Percentiles rank a stretch among this genome's conserved stretches.
Conservation (phyloP, 2,113 vertebrate genomes). For the Enhydra lutris region DNA sequence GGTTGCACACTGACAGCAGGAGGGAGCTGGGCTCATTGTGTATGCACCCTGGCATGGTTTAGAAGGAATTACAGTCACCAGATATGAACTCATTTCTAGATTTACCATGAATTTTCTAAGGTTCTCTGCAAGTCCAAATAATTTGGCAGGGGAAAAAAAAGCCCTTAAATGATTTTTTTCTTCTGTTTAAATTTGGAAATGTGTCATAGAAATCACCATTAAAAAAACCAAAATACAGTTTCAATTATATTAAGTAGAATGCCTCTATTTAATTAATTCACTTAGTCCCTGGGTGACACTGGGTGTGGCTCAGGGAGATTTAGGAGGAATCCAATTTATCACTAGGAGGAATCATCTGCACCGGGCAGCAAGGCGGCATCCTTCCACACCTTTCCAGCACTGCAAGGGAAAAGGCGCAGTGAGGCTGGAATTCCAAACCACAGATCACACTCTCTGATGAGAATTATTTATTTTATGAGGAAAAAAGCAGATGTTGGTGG, state of each 20-base stretch:
- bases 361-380: conserved; percentile 17
- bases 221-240: background rate
- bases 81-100: conserved; percentile 38
- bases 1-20: background rate
- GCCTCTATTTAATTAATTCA: conserved; percentile 76
- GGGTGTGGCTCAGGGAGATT: conserved; percentile 77
- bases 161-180: background rate
- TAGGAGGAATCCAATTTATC: conserved; percentile 80
- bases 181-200: conserved; percentile 49
- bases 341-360: conserved; percentile 68
- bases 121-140: conserved; percentile 29
- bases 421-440: conserved; percentile 25
- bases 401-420: background rate
- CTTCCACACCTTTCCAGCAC: conserved; percentile 25
- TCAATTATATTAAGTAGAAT: conserved; percentile 70
- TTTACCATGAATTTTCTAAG: conserved; percentile 20
- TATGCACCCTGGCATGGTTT: background rate
- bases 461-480: background rate
- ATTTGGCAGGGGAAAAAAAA: background rate
- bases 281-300: conserved; percentile 72
- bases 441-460: background rate
- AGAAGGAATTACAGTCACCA: background rate
- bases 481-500: background rate
- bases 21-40: background rate
- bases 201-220: background rate